phyloP scores from a whole-genome alignment of 2,113 vertebrate species.

The Serranochromis macrocephalus region DNA sequence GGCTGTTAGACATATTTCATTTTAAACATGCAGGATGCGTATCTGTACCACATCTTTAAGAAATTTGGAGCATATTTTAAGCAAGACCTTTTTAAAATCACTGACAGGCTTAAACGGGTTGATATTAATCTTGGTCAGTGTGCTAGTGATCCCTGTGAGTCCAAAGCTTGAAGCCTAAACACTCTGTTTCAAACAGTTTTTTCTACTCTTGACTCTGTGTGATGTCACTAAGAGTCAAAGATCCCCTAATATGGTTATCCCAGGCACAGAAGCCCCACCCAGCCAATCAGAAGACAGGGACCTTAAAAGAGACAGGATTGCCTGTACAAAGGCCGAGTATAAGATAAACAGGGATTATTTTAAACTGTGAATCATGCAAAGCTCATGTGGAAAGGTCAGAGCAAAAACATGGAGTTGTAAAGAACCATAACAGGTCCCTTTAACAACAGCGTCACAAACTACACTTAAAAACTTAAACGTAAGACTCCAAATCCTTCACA shows the following conservation, averaged over 20 bases:
- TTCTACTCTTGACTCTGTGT: neutral
- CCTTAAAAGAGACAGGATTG: neutral
- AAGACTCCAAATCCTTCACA: neutral
- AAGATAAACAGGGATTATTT: neutral
- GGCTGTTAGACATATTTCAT: neutral
- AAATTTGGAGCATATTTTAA: neutral
- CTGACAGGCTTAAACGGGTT: neutral
- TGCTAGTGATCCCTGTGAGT: rapidly evolving
- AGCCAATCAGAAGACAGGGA: neutral
- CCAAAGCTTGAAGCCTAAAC: neutral
- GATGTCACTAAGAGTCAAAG: neutral
- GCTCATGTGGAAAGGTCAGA: neutral
- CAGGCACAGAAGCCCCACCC: neutral
- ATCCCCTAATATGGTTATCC: rapidly evolving
- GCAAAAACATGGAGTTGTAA: neutral
- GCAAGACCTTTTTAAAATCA: neutral
- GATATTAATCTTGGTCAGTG: neutral
- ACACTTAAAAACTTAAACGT: neutral
- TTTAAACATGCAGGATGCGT: neutral
- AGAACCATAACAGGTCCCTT: neutral
- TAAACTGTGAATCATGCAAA: neutral
- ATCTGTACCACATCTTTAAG: neutral
- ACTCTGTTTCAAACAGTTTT: neutral
- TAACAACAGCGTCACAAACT: neutral
- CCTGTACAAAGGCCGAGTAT: rapidly evolving